Percentiles rank a stretch among this genome's conserved stretches.
Evolutionary conservation across 1,140 invertebrate genomes (phyloP).

Genomic region (Venustaconcha ellipsiformis): DNA sequence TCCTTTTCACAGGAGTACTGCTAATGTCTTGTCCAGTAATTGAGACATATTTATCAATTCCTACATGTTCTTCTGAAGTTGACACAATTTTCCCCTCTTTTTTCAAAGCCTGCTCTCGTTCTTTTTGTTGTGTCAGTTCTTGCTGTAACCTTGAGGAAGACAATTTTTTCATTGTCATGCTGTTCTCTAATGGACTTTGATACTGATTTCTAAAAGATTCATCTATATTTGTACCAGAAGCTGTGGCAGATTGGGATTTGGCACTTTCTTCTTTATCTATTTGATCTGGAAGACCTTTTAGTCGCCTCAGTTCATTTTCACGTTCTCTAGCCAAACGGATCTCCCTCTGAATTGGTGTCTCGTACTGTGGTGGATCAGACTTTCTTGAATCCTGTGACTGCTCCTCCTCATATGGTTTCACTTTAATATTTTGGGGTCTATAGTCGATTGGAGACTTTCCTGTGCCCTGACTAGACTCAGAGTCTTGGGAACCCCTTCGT

Average conservation of each 20-base stretch:
- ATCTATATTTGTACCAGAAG: no score
- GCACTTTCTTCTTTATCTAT: no score
- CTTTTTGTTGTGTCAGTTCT: slow-evolving; percentile 54
- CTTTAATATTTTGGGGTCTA: slow-evolving; percentile 45
- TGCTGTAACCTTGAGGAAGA: slow-evolving; percentile 54
- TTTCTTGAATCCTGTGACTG: slow-evolving; percentile 25
- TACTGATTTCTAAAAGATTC: no score
- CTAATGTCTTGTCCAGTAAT: slow-evolving; percentile 42
- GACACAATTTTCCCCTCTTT: slow-evolving; percentile 59
- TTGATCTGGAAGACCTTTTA: slow-evolving; percentile 55
- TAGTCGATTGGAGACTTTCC: slow-evolving; percentile 45
- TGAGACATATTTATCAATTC: slow-evolving; percentile 53
- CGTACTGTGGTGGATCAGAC: slow-evolving; percentile 39
- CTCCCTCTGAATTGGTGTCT: slow-evolving; percentile 74
- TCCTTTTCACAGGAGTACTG: slow-evolving; percentile 50
- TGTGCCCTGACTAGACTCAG: slow-evolving; percentile 39
- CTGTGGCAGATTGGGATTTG: no score
- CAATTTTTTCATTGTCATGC: slow-evolving; percentile 44
- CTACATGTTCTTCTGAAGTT: slow-evolving; percentile 60
- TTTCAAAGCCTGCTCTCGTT: slow-evolving; percentile 48
- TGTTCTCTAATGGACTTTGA: neutral
- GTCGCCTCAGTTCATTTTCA: slow-evolving; percentile 71
- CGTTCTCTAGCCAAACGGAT: slow-evolving; percentile 72
- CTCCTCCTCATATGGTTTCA: slow-evolving; percentile 3
- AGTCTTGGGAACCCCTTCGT: slow-evolving; percentile 36